Percentiles rank a stretch among this genome's conserved stretches.
These are phyloP conservation scores for Leptinotarsa tumamoca DNA, from an alignment of 2,888 invertebrate genomes.

Conservation along the genomic window DNA sequence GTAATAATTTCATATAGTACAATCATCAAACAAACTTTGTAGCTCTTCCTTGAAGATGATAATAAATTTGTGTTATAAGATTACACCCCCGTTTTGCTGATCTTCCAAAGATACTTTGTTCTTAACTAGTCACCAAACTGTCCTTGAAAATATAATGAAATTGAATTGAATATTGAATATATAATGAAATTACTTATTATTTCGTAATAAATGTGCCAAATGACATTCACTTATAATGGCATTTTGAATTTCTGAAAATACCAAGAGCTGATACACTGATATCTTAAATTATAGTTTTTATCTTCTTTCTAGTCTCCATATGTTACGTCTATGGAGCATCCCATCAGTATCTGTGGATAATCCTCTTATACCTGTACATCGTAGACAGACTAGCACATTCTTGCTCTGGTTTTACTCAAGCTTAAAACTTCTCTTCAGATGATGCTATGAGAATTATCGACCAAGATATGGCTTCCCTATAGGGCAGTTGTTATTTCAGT, in stretches of 20 bases:
- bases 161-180: too few species aligned
- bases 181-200: neutral
- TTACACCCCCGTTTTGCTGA: too few species aligned
- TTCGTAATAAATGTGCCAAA: neutral
- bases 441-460: slow-evolving; percentile 41
- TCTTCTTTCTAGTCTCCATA: neutral
- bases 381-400: slow-evolving; percentile 52
- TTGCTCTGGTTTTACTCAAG: slow-evolving; percentile 46
- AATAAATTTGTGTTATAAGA: too few species aligned
- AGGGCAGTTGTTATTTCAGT: neutral
- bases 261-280: neutral
- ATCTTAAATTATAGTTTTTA: neutral
- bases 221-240: neutral
- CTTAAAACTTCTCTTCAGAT: slow-evolving; percentile 33
- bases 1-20: too few species aligned
- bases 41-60: too few species aligned
- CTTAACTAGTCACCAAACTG: too few species aligned
- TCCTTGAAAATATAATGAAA: too few species aligned
- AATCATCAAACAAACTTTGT: too few species aligned
- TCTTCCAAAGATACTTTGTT: too few species aligned
- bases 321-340: slow-evolving; percentile 32
- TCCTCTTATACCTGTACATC: slow-evolving; percentile 52
- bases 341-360: slow-evolving; percentile 52
- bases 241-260: neutral
- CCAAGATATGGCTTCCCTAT: slow-evolving; percentile 31